These are phyloP conservation scores for Eufriesea mexicana DNA, from an alignment of 1,140 invertebrate species.

Conservation along the genomic window DNA sequence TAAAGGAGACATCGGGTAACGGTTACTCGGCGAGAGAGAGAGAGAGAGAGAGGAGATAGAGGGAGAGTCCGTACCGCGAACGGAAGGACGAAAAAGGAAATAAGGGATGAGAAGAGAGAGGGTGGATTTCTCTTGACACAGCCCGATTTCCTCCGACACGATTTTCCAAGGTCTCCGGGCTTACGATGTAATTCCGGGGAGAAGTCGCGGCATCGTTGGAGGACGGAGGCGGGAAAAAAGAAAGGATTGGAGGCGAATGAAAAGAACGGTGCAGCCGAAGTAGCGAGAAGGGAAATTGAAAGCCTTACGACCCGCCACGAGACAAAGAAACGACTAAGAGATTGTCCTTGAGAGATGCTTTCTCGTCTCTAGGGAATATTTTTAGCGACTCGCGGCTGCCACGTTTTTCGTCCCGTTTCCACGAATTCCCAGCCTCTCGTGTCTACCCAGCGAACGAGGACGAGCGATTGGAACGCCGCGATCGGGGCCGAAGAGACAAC, in stretches of 20 bases:
- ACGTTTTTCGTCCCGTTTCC: background rate
- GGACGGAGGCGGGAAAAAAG: background rate
- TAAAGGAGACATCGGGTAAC: constrained; percentile 17
- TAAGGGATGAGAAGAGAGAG: background rate
- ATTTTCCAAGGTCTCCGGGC: constrained; percentile 36
- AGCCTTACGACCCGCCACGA: constrained; percentile 6
- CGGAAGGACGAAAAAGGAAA: background rate
- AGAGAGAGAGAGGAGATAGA: too few relatives aligned
- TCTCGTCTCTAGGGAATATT: background rate
- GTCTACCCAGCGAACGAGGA: too few relatives aligned
- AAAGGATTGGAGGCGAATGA: background rate
- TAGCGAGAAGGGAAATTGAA: constrained; percentile 42
- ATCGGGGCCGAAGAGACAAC: too few relatives aligned
- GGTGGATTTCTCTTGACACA: constrained; percentile 30
- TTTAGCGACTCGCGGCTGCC: background rate
- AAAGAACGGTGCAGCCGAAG: background rate
- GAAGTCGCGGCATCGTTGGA: constrained; percentile 17
- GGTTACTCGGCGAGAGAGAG: too few relatives aligned
- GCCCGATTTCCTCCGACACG: constrained; percentile 43
- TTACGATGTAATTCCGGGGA: constrained; percentile 41
- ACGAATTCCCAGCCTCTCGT: background rate
- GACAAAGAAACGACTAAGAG: constrained; percentile 31
- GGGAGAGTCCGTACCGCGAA: background rate
- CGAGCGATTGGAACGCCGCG: too few relatives aligned
- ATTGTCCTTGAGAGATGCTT: constrained; percentile 19